Evolutionary conservation across 2,888 invertebrate species (phyloP), one percentile per base, ranked within the genome.

Genomic region (Zeuzera pyrina): DNA sequence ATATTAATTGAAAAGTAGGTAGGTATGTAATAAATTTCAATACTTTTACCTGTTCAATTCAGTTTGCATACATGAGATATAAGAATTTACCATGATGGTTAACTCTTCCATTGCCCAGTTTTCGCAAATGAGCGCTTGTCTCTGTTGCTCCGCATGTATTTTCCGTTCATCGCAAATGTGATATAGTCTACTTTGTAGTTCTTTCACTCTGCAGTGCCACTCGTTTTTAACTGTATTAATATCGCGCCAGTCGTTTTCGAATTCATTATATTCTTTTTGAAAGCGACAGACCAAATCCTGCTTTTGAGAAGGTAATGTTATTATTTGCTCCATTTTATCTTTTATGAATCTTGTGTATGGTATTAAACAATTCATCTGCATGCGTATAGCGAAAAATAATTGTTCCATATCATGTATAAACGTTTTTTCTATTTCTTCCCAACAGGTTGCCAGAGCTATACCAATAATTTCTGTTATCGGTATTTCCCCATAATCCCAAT

Each of bases 151-250:
- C 1, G 86, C 78, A 40, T 74, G 72, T 15, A 64, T 42, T 61
- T 86, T 86, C 38, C 86, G 83, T 31, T 66, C 56, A 41, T 89
- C 88, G 47, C 87, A 87, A 36, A 88, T 83, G 29, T 83, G 64
- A 52, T 85, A 85, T 7, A 90, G 60, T 31, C 64, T 74, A 21
- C 73, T 55, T 45, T 84, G 79, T 29, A 87, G 64, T 34, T 85
- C 85, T 29, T 74, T 76, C 0, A 86, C 65, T 16, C 85, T 66
- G 40, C 86, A 87, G 44, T 89, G 87, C 62, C 89, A 73, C 61
- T 89, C 89, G 35, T 85, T 85, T 57, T 88, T 89, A 2, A 87
- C 68, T 36, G 86, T 79, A 41, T 69, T 62, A 34, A 88, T 74
- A 34, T 79, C 71, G 2, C 89, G 71, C 64, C 87, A 81, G 47